phyloP scores from a whole-genome alignment of 1,140 invertebrate species.

The Caenorhabditis inopinata region DNA sequence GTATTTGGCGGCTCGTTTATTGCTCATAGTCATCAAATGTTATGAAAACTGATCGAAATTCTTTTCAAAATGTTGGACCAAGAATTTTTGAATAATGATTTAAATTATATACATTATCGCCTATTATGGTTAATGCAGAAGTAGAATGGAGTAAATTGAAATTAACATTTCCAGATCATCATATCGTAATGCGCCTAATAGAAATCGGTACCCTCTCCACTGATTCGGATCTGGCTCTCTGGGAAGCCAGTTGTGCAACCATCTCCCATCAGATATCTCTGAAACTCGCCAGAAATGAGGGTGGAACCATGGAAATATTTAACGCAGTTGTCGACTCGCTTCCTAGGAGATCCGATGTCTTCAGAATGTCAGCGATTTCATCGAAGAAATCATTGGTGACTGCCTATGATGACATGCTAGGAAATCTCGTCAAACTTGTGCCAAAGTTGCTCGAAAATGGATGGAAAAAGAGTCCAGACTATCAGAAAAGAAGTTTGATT shows the following conservation, averaged over 20 bases:
- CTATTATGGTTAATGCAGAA: too few species aligned
- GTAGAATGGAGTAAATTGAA: too few species aligned
- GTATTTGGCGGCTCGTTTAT: too few species aligned
- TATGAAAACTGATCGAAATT: too few species aligned
- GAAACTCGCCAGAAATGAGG: neutral
- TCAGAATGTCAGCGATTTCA: neutral
- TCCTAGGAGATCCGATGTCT: neutral
- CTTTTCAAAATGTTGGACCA: too few species aligned
- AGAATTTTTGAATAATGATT: too few species aligned
- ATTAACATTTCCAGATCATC: neutral
- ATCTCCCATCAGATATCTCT: neutral
- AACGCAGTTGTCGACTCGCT: neutral
- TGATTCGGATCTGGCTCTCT: neutral
- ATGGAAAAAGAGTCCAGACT: slow-evolving; percentile 22
- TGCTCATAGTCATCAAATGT: too few species aligned
- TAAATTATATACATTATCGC: too few species aligned
- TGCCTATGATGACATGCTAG: neutral
- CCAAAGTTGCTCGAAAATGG: neutral
- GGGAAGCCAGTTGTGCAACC: neutral
- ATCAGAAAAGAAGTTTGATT: neutral
- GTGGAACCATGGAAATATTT: slow-evolving; percentile 4
- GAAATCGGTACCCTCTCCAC: neutral
- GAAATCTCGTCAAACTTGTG: neutral
- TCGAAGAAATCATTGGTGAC: neutral
- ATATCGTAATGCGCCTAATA: neutral